A percentile compares a stretch with the other conserved stretches of the same genome.
phyloP scores from a whole-genome alignment of 1,140 invertebrate genomes.

The Euglossa dilemma region DNA sequence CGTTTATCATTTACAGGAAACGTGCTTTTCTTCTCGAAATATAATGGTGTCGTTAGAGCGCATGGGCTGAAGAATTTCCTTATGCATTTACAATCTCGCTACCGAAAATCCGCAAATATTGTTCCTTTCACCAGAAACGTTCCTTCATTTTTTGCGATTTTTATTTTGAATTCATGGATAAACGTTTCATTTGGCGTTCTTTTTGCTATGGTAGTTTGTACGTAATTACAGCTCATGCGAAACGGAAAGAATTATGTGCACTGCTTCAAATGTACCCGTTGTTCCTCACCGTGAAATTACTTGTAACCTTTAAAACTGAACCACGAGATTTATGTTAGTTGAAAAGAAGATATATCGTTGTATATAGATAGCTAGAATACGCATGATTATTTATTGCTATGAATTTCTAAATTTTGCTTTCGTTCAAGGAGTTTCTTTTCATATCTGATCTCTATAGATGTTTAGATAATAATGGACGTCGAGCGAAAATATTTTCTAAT shows the following conservation, averaged over 20 bases:
- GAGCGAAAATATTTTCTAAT: no score
- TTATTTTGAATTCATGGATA: not conserved
- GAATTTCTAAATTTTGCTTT: not conserved
- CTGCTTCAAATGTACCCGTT: not conserved
- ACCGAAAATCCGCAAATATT: not conserved
- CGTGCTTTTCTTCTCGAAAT: not conserved
- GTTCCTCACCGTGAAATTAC: not conserved
- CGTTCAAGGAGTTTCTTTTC: not conserved
- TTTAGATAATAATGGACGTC: no score
- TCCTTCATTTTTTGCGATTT: not conserved
- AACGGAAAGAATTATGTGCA: not conserved
- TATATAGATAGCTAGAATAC: not conserved
- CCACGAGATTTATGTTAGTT: not conserved
- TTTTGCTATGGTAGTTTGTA: not conserved
- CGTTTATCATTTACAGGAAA: not conserved
- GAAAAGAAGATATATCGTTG: not conserved
- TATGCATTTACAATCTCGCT: not conserved
- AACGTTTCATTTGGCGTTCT: not conserved
- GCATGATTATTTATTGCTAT: not conserved
- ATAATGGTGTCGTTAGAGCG: not conserved
- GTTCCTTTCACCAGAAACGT: conserved; percentile 31
- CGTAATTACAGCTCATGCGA: not conserved
- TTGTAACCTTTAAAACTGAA: not conserved
- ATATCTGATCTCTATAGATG: not conserved
- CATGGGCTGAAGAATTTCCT: not conserved